Evolutionary conservation across 1,140 invertebrate genomes (phyloP), one percentile per base, ranked within the genome.

Genomic region (Scaptomyza graminum): DNA sequence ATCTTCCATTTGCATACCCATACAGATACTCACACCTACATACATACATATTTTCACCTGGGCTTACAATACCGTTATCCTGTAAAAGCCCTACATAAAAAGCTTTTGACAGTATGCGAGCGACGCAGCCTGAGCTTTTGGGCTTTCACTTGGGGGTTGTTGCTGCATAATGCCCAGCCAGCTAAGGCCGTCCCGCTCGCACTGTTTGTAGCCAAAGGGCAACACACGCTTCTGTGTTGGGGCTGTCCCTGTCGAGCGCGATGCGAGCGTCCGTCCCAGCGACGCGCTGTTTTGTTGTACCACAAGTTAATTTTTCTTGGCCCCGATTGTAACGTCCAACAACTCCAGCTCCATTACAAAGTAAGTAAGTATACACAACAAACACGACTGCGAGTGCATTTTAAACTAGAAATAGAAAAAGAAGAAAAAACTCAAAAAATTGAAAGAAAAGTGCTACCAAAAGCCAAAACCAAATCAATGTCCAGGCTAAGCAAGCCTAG

Each of bases 251-350:
- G 44, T 78, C 62, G 49, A 25, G 44, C 62, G 37, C 65, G 9
- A 15, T 15, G 15, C 18, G 39, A n/a, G 25, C 43, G 43, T 5
- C 9, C 43, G 43, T 5, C 9, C 7, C 12, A 16, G 28, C 44
- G 62, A 61, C 37, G 16, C 34, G 41, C 61, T 66, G 72, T 66
- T 71, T 68, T 88, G 68, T 73, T 73, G 83, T 88, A 88, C 83
- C 82, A 87, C 82, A 87, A 87, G 82, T 79, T 31, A 88, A 65
- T 88, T 87, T 70, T 71, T 70, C 82, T 87, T 87, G 83, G 82
- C 83, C 82, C 82, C 83, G 71, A 88, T 88, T 79, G 67, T 69
- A 65, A 61, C 62, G 66, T 25, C 31, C 41, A 55, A 54, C 41
- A 55, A 54, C 28, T 22, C 34, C 34, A 60, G 44, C 56, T 37